Percentiles rank a stretch among this genome's conserved stretches.
phyloP scores from a whole-genome alignment of 2,888 invertebrate species.

The Abrostola triplasia region DNA sequence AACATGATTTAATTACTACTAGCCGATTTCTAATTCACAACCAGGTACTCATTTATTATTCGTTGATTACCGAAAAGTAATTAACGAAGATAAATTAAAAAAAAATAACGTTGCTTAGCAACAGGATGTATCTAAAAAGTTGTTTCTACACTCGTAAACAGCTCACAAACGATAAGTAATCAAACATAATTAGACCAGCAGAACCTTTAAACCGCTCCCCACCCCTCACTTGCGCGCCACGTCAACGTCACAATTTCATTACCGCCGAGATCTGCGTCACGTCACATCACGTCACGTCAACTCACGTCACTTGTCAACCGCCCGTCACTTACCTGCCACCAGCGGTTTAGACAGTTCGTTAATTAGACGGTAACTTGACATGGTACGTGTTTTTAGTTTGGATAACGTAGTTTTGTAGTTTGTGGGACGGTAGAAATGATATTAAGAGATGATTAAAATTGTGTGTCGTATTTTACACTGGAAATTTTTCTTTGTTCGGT shows the following conservation, averaged over 20 bases:
- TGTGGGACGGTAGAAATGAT: conserved; percentile 2
- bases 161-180: no score
- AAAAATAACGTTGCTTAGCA: neutral
- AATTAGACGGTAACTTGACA: conserved; percentile 82
- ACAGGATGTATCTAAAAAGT: no score
- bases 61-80: no score
- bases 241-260: conserved; percentile 85
- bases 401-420: conserved; percentile 40
- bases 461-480: no score
- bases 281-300: conserved; percentile 64
- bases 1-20: no score
- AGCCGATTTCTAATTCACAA: no score
- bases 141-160: neutral
- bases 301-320: conserved; percentile 64
- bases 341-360: conserved; percentile 78
- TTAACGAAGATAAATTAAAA: no score
- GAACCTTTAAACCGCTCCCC: conserved; percentile 30
- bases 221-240: conserved; percentile 42
- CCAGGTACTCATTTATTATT: no score
- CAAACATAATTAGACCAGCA: neutral
- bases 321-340: conserved; percentile 79
- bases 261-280: conserved; percentile 73
- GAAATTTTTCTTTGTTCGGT: neutral
- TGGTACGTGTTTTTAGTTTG: conserved; percentile 54
- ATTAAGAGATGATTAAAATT: neutral